phyloP scores from a whole-genome alignment of 1,140 invertebrate genomes.

The Tenebrio molitor region DNA sequence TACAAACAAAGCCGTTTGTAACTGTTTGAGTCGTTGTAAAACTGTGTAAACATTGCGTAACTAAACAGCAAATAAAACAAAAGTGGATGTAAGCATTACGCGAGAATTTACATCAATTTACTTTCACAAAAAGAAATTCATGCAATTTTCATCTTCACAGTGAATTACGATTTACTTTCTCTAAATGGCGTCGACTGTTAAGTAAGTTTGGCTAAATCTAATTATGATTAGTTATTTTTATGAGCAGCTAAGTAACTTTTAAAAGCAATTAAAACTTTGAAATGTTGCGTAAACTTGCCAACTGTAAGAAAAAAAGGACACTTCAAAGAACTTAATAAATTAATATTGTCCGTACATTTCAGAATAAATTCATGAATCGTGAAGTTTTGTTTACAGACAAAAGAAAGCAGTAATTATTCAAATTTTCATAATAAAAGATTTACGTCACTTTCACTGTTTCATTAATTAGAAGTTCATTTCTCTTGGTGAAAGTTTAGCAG shows the following conservation, averaged over 20 bases:
- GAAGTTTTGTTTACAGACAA: not conserved
- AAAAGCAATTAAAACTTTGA: no score
- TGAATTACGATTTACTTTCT: conserved; percentile 22
- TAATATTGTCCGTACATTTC: no score
- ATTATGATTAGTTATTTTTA: no score
- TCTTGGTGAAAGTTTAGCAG: conserved; percentile 48
- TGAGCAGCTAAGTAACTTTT: no score
- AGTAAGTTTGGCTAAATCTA: not conserved
- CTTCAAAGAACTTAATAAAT: no score
- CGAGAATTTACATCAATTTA: conserved; percentile 28
- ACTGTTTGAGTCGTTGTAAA: not conserved
- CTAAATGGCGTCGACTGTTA: not conserved
- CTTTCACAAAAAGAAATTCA: conserved; percentile 44
- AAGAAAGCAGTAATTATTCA: conserved; percentile 41
- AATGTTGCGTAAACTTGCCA: no score
- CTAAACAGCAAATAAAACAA: conserved; percentile 7
- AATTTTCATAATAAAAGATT: conserved; percentile 43
- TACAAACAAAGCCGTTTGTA: no score
- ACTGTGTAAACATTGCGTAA: conserved; percentile 24
- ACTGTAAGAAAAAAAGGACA: no score
- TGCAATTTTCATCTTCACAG: conserved; percentile 28
- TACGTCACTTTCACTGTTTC: conserved; percentile 52
- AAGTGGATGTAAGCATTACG: conserved; percentile 34
- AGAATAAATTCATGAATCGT: not conserved
- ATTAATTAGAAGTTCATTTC: conserved; percentile 55